phyloP scores from a whole-genome alignment of 2,797 vertebrate genomes.

The Phaenicophaeus curvirostris region DNA sequence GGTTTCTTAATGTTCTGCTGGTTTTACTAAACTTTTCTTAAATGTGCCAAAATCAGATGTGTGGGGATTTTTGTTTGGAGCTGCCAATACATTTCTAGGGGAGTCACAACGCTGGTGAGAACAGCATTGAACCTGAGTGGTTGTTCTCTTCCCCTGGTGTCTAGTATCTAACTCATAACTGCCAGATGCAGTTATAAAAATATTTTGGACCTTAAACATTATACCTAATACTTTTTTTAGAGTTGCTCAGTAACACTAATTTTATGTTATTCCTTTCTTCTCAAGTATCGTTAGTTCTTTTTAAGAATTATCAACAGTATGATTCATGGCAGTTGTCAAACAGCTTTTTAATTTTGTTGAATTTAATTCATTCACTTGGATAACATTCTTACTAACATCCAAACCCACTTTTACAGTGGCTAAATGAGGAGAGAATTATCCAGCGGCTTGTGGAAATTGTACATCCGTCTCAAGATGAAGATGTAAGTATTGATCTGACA shows the following conservation, averaged over 20 bases:
- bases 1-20: background rate
- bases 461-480: constrained; percentile 96
- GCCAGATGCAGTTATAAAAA: background rate
- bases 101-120: background rate
- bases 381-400: background rate
- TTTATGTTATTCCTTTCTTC: background rate
- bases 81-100: background rate
- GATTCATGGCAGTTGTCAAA: background rate
- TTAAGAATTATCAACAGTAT: background rate
- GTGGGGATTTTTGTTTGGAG: background rate
- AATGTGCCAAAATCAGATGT: background rate
- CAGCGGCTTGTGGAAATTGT: constrained; percentile 96
- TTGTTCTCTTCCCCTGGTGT: background rate
- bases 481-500: constrained; percentile 84
- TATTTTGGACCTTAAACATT: background rate
- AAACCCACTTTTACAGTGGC: constrained; percentile 83
- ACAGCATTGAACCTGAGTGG: background rate
- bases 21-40: background rate
- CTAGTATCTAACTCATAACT: background rate
- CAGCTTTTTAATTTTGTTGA: background rate
- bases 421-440: constrained; percentile 97
- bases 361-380: background rate
- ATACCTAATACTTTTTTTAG: background rate
- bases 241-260: background rate
- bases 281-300: background rate